A percentile compares a stretch with the other conserved stretches of the same genome.
phyloP scores from a whole-genome alignment of 2,113 vertebrate species.

The Helogale parvula region DNA sequence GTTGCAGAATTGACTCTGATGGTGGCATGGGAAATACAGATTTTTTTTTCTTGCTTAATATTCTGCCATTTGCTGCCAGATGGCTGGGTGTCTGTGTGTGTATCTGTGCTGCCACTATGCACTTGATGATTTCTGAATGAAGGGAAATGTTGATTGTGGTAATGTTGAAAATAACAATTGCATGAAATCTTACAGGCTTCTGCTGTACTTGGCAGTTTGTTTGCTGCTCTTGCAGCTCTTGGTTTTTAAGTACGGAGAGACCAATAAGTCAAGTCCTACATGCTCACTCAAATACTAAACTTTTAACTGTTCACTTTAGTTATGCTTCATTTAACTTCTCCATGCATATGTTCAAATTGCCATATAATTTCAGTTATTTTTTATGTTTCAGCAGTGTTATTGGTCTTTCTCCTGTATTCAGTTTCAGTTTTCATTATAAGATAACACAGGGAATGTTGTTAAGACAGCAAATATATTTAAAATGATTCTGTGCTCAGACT shows the following conservation, averaged over 20 bases:
- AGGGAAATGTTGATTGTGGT: constrained; percentile 81
- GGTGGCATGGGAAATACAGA: constrained; percentile 88
- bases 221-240: constrained; percentile 77
- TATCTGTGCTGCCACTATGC: constrained; percentile 87
- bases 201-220: constrained; percentile 85
- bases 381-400: constrained; percentile 74
- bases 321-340: constrained; percentile 71
- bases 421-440: constrained; percentile 74
- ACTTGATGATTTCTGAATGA: constrained; percentile 86
- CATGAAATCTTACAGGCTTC: constrained; percentile 89
- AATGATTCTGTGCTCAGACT: constrained; percentile 42
- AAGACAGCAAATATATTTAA: constrained; percentile 72
- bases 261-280: constrained; percentile 80
- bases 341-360: constrained; percentile 66
- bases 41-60: constrained; percentile 88
- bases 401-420: constrained; percentile 85
- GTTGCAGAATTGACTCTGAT: constrained; percentile 86
- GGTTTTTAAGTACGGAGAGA: constrained; percentile 82
- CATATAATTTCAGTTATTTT: constrained; percentile 66
- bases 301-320: constrained; percentile 57
- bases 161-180: constrained; percentile 84
- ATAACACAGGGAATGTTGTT: constrained; percentile 66
- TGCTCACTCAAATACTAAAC: constrained; percentile 69
- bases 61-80: constrained; percentile 87
- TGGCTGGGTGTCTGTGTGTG: constrained; percentile 85